Percentiles rank a stretch among this genome's conserved stretches.
These are phyloP conservation scores for Seira sanloemensis DNA, from an alignment of 2,888 invertebrate genomes.

Conservation along the genomic window DNA sequence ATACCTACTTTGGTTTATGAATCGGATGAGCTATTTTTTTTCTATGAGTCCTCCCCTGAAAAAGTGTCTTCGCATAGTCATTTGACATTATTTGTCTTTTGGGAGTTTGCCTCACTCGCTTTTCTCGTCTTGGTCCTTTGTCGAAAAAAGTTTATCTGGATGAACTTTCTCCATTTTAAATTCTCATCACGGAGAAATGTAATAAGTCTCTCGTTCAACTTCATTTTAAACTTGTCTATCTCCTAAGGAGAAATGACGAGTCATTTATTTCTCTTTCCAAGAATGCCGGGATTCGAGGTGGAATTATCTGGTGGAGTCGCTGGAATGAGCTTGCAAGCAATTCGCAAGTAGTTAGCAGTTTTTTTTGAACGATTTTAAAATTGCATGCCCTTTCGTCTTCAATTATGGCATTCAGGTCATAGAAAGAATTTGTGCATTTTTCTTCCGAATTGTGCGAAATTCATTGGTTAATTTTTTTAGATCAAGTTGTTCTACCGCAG, in stretches of 20 bases:
- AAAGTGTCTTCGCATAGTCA: conserved; percentile 13
- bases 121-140: conserved; percentile 2
- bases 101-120: conserved; percentile 29
- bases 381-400: not conserved
- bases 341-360: too few species aligned
- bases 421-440: not conserved
- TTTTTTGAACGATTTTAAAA: not conserved
- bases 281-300: not conserved
- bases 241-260: not conserved
- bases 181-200: conserved; percentile 54
- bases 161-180: conserved; percentile 10
- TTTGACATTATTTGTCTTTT: conserved; percentile 51
- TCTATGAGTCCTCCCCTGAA: not conserved
- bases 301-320: too few species aligned
- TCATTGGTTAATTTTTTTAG: too few species aligned
- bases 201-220: conserved; percentile 36
- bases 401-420: not conserved
- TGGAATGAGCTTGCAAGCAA: not conserved
- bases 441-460: not conserved
- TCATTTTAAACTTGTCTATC: not conserved
- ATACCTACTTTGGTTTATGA: not conserved
- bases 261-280: not conserved
- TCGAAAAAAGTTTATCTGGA: not conserved
- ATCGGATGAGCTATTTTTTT: not conserved
- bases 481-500: too few species aligned